Conservation (phyloP, 35 echinoderm and acorn worm species). For the Ptychodera flava region DNA sequence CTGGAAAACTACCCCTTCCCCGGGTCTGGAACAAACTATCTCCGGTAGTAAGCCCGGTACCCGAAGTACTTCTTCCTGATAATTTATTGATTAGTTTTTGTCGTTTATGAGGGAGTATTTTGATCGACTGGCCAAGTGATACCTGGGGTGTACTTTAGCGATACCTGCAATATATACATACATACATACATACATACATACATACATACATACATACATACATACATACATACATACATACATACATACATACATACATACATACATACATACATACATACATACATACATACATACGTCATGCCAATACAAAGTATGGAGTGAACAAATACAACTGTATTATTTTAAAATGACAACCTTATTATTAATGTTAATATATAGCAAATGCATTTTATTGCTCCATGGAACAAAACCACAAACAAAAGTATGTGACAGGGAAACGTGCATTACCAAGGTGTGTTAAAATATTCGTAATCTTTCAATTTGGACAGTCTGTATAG, state of each 20-base stretch:
- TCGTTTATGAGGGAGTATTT: too few species aligned
- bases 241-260: slow-evolving; percentile 2
- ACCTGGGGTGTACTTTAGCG: too few species aligned
- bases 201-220: not conserved
- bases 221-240: not conserved
- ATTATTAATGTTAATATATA: not conserved
- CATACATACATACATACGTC: not conserved
- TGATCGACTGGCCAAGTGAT: too few species aligned
- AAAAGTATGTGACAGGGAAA: not conserved
- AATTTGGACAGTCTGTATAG: too few species aligned
- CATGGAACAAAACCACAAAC: too few species aligned
- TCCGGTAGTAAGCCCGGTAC: too few species aligned
- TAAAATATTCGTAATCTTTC: not conserved
- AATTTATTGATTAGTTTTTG: too few species aligned
- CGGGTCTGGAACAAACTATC: too few species aligned
- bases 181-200: slow-evolving; percentile 2
- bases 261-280: slow-evolving; percentile 2
- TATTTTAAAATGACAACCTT: not conserved
- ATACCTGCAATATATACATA: not conserved
- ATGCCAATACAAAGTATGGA: not conserved
- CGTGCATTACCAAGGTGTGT: not conserved
- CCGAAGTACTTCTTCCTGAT: too few species aligned
- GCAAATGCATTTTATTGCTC: too few species aligned
- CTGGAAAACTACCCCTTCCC: too few species aligned
- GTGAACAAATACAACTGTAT: not conserved